Percentiles rank a stretch among this genome's conserved stretches.
Evolutionary conservation across 2,797 vertebrate genomes (phyloP).

Genomic region (Fundulus diaphanus): DNA sequence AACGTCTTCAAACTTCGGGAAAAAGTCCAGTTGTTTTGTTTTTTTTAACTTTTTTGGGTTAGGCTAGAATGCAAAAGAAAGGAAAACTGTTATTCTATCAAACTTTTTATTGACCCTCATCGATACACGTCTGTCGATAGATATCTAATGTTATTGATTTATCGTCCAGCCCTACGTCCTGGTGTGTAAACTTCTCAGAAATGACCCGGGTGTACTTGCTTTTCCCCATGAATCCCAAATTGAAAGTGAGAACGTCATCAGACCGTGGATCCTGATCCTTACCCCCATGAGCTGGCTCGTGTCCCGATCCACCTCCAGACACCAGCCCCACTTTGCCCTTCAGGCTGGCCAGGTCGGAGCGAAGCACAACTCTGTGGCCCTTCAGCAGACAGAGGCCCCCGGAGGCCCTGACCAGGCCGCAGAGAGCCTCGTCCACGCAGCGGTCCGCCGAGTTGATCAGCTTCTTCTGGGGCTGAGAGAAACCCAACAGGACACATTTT

Average conservation of each 20-base stretch:
- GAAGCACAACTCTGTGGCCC: conserved; percentile 88
- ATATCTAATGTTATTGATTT: too few species aligned
- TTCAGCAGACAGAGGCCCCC: conserved; percentile 79
- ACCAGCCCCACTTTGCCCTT: conserved; percentile 88
- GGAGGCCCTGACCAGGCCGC: conserved; percentile 82
- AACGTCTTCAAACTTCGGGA: too few species aligned
- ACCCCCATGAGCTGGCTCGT: conserved; percentile 96
- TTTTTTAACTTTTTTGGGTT: too few species aligned
- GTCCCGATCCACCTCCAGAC: conserved; percentile 93
- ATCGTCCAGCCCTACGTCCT: too few species aligned
- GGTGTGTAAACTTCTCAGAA: too few species aligned
- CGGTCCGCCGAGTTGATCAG: conserved; percentile 82
- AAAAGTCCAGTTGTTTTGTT: too few species aligned
- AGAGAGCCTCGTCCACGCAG: conserved; percentile 90
- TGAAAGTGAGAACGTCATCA: background rate
- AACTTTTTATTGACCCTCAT: too few species aligned
- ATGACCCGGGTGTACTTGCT: background rate
- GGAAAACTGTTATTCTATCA: too few species aligned
- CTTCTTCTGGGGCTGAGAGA: conserved; percentile 80
- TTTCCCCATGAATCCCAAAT: background rate
- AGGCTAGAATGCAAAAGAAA: too few species aligned
- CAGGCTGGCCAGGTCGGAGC: conserved; percentile 81
- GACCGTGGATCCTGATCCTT: background rate
- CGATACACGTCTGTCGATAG: too few species aligned
- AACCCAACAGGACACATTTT: too few species aligned